Base-by-base conservation (phyloP, 2,797 vertebrate species). In the Micrastur ruficollis region DNA sequence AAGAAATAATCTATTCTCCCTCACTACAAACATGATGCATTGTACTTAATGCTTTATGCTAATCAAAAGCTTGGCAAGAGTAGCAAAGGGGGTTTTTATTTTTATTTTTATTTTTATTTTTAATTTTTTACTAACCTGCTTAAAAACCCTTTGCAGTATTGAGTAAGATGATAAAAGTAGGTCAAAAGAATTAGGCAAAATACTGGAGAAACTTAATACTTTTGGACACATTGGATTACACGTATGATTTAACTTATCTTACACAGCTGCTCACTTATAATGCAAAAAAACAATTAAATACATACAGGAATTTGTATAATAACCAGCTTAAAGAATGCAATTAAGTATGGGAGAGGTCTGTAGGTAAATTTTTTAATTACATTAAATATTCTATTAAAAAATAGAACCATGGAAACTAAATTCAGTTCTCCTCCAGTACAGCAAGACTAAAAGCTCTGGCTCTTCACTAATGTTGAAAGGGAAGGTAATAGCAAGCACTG, bases 211-310 rank as follows among this genome's bases (percentile, higher is more conserved):
- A 74, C 42, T 17, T 84, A 93, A 82, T 86, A 81, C 55, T 89
- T 94, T 44, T 73, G 22, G 18, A 72, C 62, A 80, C 38, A n/a
- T 86, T 90, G 86, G 87, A 95, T 95, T 94, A 95, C 66, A 89
- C 29, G 14, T 66, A 74, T 4, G 8, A 78, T 90, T 92, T 89
- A 66, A 90, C 9, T 55, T 86, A 80, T 81, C 46, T 85, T 89
- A 89, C 78, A 73, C 27, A 82, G 63, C 63, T 93, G 34, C 68
- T 86, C 61, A 81, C 17, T 85, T 89, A 61, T 3, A 89, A 71
- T 22, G 26, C 59, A 75, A n/a, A 85, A 66, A 83, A 78, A 76
- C 22, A 74, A 66, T 12, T 3, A 34, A 91, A 82, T 72, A 86
- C 18, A 36, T 89, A 53, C 44, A 80, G 85, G 14, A 89, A 80